These are phyloP conservation scores for Coenobita brevimanus DNA, from an alignment of 1,140 invertebrate genomes.

Conservation along the genomic window DNA sequence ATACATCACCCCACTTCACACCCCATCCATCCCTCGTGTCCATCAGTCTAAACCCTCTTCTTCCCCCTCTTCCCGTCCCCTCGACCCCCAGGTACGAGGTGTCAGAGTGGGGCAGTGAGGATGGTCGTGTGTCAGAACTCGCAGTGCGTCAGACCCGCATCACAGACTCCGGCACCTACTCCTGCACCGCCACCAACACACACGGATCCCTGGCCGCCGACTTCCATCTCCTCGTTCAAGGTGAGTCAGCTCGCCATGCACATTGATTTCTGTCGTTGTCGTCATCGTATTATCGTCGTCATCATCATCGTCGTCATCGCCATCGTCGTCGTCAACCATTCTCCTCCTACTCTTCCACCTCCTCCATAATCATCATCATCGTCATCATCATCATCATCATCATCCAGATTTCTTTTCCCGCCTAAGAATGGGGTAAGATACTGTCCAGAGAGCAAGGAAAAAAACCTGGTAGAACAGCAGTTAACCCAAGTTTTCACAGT, in stretches of 20 bases:
- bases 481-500: no score
- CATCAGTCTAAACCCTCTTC: no score
- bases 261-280: no score
- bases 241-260: conserved; percentile 71
- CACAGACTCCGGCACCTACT: conserved; percentile 75
- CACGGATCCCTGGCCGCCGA: conserved; percentile 74
- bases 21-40: neutral
- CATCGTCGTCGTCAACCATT: neutral
- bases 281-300: no score
- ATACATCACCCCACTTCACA: neutral
- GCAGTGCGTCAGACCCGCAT: conserved; percentile 72
- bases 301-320: neutral
- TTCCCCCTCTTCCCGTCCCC: neutral
- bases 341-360: neutral
- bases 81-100: conserved; percentile 67
- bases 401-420: no score
- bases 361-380: no score
- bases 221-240: conserved; percentile 74
- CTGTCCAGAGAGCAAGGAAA: no score
- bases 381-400: no score
- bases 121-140: conserved; percentile 72
- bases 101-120: conserved; percentile 41
- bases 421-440: no score
- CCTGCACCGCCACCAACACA: conserved; percentile 74
- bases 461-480: no score